Evolutionary conservation across 2,888 invertebrate species (phyloP), one percentile per base, ranked within the genome.

Genomic region (Malthinus seriepunctatus): DNA sequence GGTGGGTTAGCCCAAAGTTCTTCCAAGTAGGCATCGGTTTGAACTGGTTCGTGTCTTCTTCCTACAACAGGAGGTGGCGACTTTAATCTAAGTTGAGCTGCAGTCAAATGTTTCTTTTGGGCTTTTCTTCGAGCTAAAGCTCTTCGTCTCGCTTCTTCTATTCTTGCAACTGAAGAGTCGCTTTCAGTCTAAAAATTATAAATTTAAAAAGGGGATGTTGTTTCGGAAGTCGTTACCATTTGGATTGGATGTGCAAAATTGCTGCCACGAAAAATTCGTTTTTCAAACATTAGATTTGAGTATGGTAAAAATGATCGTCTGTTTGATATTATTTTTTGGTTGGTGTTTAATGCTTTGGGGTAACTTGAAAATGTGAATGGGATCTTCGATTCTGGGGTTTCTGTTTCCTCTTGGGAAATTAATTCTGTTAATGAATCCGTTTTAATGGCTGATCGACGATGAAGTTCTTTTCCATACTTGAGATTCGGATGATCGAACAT

Each of bases 211-310:
- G 10, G 10, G n/a, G n/a, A n/a, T n/a, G n/a, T n/a, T n/a, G n/a
- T n/a, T n/a, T 23, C 5, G 2, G 23, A 3, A 5, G 2, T 23
- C 5, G 65, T 74, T 73, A 79, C 78, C 71, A 73, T 72, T 50
- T 78, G 75, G 56, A 73, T 67, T 1, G 74, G 73, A 34, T 73
- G 81, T 56, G 87, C 85, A 79, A 87, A 90, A 63, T 90, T 93
- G 78, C 88, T 91, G 68, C 95, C 95, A 69, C 95, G 86, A 69
- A 90, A 87, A 56, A 95, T 88, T 71, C 94, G 84, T 72, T 89
- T 87, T 76, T 96, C 95, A 79, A 88, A 91, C 94, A 95, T 95
- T 74, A 95, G 83, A 82, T 95, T 95, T 71, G 86, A 86, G 77
- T 88, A 90, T 8, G 84, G 82, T 71, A 80, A 72, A 60, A 79